These are phyloP conservation scores for Rhinichthys klamathensis DNA, from an alignment of 2,113 vertebrate species.

Conservation along the genomic window DNA sequence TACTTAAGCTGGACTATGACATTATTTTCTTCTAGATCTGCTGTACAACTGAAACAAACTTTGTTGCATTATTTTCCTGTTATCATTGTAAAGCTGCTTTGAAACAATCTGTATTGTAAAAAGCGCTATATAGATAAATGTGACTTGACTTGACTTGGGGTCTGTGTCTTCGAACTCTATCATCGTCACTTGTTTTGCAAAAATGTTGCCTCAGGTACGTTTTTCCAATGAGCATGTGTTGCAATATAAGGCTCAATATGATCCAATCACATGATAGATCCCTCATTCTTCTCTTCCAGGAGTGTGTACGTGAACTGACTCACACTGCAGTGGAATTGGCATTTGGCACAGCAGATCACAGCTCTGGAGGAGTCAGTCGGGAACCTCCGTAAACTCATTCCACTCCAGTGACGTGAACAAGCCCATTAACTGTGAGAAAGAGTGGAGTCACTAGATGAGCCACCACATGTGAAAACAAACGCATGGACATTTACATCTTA, in stretches of 20 bases:
- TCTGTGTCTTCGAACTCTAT: too few species aligned
- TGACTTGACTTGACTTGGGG: too few species aligned
- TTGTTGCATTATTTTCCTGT: too few species aligned
- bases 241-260: too few species aligned
- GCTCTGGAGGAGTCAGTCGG: neutral
- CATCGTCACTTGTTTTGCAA: too few species aligned
- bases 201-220: too few species aligned
- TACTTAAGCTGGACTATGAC: too few species aligned
- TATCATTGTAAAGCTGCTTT: too few species aligned
- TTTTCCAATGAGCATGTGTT: neutral
- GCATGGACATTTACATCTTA: neutral
- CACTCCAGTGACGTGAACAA: constrained; percentile 47
- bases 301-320: neutral
- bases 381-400: constrained; percentile 1
- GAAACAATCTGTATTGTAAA: too few species aligned
- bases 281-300: neutral
- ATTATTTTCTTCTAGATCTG: too few species aligned
- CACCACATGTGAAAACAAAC: constrained; percentile 41
- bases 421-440: constrained; percentile 46
- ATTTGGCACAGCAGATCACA: neutral
- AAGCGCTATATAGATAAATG: too few species aligned
- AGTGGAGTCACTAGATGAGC: constrained; percentile 60
- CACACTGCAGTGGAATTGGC: neutral
- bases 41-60: too few species aligned
- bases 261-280: neutral